Evolutionary conservation across 53 echinoderm and acorn worm species (phyloP), one percentile per base, ranked within the genome.

Genomic region (Pentamera pediparva): DNA sequence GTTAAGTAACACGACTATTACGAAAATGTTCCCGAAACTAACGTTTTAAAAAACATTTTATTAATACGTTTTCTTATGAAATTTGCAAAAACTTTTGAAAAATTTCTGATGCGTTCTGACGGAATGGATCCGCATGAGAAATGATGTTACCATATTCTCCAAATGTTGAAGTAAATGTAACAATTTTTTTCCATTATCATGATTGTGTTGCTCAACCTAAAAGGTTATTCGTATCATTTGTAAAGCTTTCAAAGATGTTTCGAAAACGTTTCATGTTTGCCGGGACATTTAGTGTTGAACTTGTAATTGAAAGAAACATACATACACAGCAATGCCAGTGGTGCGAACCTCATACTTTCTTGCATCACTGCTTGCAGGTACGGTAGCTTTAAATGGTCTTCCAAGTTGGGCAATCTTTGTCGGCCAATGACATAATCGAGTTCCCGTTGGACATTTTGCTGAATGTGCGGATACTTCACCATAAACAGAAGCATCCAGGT

Each of bases 401-500:
- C 9, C 29, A 49, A 26, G 20, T 52, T 35, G 10, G 35, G 32
- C 8, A 52, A 6, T 7, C 32, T 17, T 4, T 35, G 18, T 10
- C 54, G 32, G 21, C 53, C 51, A n/a, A 52, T 49, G 20, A 72
- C 53, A 11, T 37, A n/a, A 37, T 72, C 73, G 11, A 72, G 21
- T 52, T 72, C 73, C 10, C 22, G 51, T 19, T 52, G 73, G 31
- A 72, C 20, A 15, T 52, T 72, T 30, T 72, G 21, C 26, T 72
- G 73, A 34, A 72, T 53, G 29, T 53, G 73, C 12, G 73, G 73
- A 72, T 72, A 72, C 31, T 72, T 72, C 20, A 72, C 35, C 31
- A 72, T 72, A 17, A 33, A 72, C 4, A 72, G 27, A 32, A 51
- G 25, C 20, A 30, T 36, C 73, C 73, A 72, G 9, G 32, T 51